A percentile compares a stretch with the other conserved stretches of the same genome.
phyloP scores from a whole-genome alignment of 64 coral and sea anemone species.

The Porites australiensis region DNA sequence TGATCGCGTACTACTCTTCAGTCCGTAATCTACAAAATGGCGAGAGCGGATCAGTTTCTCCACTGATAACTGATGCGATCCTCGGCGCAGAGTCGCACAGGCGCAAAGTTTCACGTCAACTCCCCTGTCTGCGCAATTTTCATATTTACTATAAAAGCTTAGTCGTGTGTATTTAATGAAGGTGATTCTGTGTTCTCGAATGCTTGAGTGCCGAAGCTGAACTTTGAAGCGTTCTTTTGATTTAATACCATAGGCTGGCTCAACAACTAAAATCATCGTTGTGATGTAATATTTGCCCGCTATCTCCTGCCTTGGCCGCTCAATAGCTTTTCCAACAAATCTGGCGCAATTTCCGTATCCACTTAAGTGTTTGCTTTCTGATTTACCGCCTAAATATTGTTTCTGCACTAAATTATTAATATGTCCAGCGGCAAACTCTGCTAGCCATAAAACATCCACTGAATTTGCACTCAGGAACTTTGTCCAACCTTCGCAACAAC shows the following conservation, averaged over 20 bases:
- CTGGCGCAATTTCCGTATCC: conserved; percentile 90
- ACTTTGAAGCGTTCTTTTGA: conserved; percentile 88
- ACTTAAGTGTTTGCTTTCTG: not conserved
- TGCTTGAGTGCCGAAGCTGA: conserved; percentile 66
- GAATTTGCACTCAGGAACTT: conserved; percentile 64
- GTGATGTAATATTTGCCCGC: conserved; percentile 69
- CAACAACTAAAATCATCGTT: conserved; percentile 75
- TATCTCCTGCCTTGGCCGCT: conserved; percentile 68
- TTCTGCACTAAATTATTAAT: conserved; percentile 88
- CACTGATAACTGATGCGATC: conserved; percentile 17
- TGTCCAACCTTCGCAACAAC: conserved; percentile 87
- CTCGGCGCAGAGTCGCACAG: conserved; percentile 37
- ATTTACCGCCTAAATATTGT: conserved; percentile 58
- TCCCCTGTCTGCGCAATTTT: conserved; percentile 78
- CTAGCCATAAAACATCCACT: conserved; percentile 74
- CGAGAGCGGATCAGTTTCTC: conserved; percentile 28
- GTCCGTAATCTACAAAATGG: conserved; percentile 67
- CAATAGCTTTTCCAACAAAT: conserved; percentile 78
- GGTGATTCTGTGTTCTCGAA: conserved; percentile 69
- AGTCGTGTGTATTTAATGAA: conserved; percentile 74
- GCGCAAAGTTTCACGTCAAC: conserved; percentile 89
- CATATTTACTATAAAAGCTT: conserved; percentile 81
- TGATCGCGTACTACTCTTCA: conserved; percentile 28
- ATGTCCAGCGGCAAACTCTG: conserved; percentile 82
- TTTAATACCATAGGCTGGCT: conserved; percentile 69